Base-by-base conservation (phyloP, 2,888 invertebrate genomes). In the Torymus tubicola region DNA sequence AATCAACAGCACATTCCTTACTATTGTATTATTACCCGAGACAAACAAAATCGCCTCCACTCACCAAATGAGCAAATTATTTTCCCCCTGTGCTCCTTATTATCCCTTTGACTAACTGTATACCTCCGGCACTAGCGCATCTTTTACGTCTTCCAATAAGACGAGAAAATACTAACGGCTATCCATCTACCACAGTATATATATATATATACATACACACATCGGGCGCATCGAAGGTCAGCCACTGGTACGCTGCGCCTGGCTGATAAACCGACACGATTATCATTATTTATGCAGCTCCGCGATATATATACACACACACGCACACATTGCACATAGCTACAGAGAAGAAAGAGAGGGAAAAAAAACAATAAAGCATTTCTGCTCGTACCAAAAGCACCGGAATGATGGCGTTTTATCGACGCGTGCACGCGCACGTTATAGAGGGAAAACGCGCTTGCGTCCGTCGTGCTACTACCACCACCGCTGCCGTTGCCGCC, bases 201-300 rank as follows among this genome's bases (percentile, higher is more conserved):
- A 3, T 5, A 3, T 5, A 3, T 31, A 21, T 5, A 5, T 5
- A 5, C 3, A 5, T 24, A 24, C 53, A n/a, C 16, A 65, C 42
- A 31, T 69, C 69, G 63, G 69, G n/a, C 16, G 58, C 42, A 31
- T 69, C 69, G 63, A 76, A 76, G 69, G 68, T 76, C 63, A 76
- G 31, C 61, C 24, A n/a, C 58, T 24, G 53, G 12, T 53, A 31
- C 58, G 12, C 61, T 64, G 72, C 72, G 63, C 67, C 5, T 52
- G 42, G 13, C 50, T 70, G 74, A 80, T 70, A 70, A 80, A 80
- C 63, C 69, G 74, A 52, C 18, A 11, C 74, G 68, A 80, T 75
- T 75, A 73, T 75, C 80, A 75, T 80, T 74, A 80, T 80, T 80
- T 80, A 80, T 75, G 74, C 74, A 70, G 13, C 50, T 12, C 31